Percentiles rank a stretch among this genome's conserved stretches.
These are phyloP conservation scores for Amphiprion ocellaris DNA, from an alignment of 2,113 vertebrate species.

Conservation along the genomic window DNA sequence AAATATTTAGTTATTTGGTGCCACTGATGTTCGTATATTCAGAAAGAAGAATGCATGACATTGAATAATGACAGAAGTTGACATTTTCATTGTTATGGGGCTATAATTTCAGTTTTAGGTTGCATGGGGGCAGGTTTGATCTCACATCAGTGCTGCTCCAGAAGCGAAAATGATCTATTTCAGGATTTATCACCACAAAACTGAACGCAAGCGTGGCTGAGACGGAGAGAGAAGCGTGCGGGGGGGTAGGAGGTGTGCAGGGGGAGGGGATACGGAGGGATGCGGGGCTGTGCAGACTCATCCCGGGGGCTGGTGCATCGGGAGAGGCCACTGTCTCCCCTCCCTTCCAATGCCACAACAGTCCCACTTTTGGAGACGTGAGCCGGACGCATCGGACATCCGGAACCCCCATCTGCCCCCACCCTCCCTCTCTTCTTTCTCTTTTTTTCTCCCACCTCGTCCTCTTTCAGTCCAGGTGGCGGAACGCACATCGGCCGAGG, in stretches of 20 bases:
- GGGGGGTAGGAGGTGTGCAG: conserved; percentile 17
- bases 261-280: conserved; percentile 20
- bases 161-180: background rate
- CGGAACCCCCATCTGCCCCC: conserved; percentile 79
- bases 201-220: background rate
- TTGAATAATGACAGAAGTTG: background rate
- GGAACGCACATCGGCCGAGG: conserved; percentile 84
- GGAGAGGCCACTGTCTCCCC: conserved; percentile 69
- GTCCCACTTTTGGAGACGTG: conserved; percentile 83
- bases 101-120: background rate
- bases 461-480: conserved; percentile 81
- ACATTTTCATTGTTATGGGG: background rate
- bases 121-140: no score
- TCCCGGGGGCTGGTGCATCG: conserved; percentile 36
- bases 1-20: background rate
- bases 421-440: background rate
- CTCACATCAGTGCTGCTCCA: no score
- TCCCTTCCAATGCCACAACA: conserved; percentile 83
- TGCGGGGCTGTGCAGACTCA: conserved; percentile 29
- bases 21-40: background rate
- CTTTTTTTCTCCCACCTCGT: conserved; percentile 26
- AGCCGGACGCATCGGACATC: conserved; percentile 79
- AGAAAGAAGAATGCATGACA: background rate
- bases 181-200: background rate
- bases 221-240: background rate